Evolutionary conservation across 1,140 invertebrate genomes (phyloP).

Genomic region (Conus ventricosus): DNA sequence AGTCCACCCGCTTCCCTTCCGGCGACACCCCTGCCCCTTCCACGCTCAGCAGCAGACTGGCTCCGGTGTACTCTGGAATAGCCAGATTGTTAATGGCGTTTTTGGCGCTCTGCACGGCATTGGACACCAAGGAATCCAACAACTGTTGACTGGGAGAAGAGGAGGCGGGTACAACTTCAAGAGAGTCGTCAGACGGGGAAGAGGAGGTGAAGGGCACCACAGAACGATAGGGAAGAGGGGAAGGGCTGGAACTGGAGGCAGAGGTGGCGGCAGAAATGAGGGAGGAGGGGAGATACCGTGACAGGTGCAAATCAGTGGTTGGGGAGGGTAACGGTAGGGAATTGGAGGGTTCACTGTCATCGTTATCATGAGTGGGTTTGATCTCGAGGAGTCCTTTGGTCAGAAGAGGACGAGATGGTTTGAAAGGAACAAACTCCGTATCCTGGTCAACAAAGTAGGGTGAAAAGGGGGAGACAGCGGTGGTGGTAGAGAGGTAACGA

Average conservation of each 20-base stretch:
- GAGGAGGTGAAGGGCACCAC: slow-evolving; percentile 32
- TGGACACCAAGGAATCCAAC: slow-evolving; percentile 27
- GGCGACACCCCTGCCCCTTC: slow-evolving; percentile 28
- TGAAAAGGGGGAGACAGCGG: slow-evolving; percentile 27
- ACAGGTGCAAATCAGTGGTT: slow-evolving; percentile 35
- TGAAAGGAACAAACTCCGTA: slow-evolving; percentile 49
- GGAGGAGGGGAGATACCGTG: slow-evolving; percentile 30
- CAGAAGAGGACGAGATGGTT: slow-evolving; percentile 33
- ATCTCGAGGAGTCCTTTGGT: slow-evolving; percentile 35
- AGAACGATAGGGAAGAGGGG: slow-evolving; percentile 25
- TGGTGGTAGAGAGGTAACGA: slow-evolving; percentile 17
- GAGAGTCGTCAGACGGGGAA: neutral
- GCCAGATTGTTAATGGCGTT: slow-evolving; percentile 13
- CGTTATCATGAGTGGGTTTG: slow-evolving; percentile 37
- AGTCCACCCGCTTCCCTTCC: slow-evolving; percentile 23
- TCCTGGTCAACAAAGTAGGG: slow-evolving; percentile 38
- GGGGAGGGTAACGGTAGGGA: slow-evolving; percentile 31
- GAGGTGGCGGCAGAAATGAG: slow-evolving; percentile 16
- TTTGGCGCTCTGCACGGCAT: slow-evolving; percentile 9
- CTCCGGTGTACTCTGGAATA: slow-evolving; percentile 27
- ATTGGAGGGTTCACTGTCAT: slow-evolving; percentile 32
- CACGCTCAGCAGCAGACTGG: slow-evolving; percentile 37
- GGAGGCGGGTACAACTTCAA: slow-evolving; percentile 7
- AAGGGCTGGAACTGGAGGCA: neutral
- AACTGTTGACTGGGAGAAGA: slow-evolving; percentile 18